These are phyloP conservation scores for Connochaetes taurinus DNA, from an alignment of 2,113 vertebrate genomes.

Conservation along the genomic window DNA sequence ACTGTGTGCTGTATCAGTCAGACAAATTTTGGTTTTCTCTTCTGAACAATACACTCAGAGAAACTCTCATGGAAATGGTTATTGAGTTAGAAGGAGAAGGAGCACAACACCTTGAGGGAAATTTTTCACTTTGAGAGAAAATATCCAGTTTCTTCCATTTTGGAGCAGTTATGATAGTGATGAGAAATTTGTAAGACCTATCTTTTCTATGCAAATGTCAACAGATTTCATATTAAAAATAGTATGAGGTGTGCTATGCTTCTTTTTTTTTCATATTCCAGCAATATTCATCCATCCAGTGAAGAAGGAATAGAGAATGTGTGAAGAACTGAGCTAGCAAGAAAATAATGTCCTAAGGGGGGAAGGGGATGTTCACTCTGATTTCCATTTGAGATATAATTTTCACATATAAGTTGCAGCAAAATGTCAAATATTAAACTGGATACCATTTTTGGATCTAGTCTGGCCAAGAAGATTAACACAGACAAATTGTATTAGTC, in stretches of 20 bases:
- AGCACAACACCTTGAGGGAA: slow-evolving; percentile 39
- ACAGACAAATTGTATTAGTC: not conserved
- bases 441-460: not conserved
- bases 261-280: not conserved
- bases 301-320: not conserved
- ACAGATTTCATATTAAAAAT: not conserved
- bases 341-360: not conserved
- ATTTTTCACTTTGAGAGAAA: slow-evolving; percentile 46
- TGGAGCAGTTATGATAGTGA: slow-evolving; percentile 33
- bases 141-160: slow-evolving; percentile 33
- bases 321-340: not conserved
- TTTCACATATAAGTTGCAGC: not conserved
- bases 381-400: not conserved
- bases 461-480: not conserved
- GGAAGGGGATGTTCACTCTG: not conserved
- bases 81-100: slow-evolving; percentile 20
- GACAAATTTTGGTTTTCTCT: slow-evolving; percentile 39
- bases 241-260: not conserved
- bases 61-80: slow-evolving; percentile 48
- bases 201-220: not conserved
- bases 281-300: not conserved
- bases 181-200: slow-evolving; percentile 49
- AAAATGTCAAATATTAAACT: not conserved
- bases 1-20: not conserved
- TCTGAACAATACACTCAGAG: slow-evolving; percentile 42